Percentiles rank a stretch among this genome's conserved stretches.
Evolutionary conservation across 2,113 vertebrate species (phyloP).

Genomic region (Xiphophorus maculatus): DNA sequence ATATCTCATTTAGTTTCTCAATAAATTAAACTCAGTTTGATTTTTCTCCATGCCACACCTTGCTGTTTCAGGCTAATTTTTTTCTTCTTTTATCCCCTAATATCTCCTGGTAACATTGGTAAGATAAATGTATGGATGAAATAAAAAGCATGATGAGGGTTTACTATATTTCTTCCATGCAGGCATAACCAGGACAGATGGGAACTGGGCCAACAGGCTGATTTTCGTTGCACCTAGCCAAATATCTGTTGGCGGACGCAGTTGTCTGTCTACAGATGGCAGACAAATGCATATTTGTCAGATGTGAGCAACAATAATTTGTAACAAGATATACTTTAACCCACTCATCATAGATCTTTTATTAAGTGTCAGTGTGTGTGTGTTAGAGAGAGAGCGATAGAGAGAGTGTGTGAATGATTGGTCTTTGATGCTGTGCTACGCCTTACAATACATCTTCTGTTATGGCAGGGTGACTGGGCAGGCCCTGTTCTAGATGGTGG

Average conservation of each 20-base stretch:
- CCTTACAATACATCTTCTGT: slow-evolving; percentile 67
- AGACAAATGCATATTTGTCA: slow-evolving; percentile 63
- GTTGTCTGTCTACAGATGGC: slow-evolving; percentile 16
- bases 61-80: not conserved
- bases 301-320: slow-evolving; percentile 60
- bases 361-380: slow-evolving; percentile 33
- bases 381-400: slow-evolving; percentile 1
- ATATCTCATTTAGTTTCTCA: slow-evolving; percentile 28
- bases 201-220: slow-evolving; percentile 32
- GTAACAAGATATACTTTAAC: slow-evolving; percentile 54
- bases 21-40: slow-evolving; percentile 31
- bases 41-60: not conserved
- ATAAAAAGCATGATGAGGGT: slow-evolving; percentile 36
- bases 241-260: slow-evolving; percentile 35
- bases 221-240: slow-evolving; percentile 57
- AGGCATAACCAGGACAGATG: slow-evolving; percentile 10
- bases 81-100: slow-evolving; percentile 11
- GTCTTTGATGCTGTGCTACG: slow-evolving; percentile 60
- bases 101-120: slow-evolving; percentile 14
- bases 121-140: slow-evolving; percentile 11
- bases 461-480: slow-evolving; percentile 56
- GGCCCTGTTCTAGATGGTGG: slow-evolving; percentile 34
- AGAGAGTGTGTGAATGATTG: slow-evolving; percentile 50
- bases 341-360: slow-evolving; percentile 61
- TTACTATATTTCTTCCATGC: slow-evolving; percentile 60